Percentiles rank a stretch among this genome's conserved stretches.
Conservation (phyloP, 2,797 vertebrate species). For the Schizothorax lantsangensis region DNA sequence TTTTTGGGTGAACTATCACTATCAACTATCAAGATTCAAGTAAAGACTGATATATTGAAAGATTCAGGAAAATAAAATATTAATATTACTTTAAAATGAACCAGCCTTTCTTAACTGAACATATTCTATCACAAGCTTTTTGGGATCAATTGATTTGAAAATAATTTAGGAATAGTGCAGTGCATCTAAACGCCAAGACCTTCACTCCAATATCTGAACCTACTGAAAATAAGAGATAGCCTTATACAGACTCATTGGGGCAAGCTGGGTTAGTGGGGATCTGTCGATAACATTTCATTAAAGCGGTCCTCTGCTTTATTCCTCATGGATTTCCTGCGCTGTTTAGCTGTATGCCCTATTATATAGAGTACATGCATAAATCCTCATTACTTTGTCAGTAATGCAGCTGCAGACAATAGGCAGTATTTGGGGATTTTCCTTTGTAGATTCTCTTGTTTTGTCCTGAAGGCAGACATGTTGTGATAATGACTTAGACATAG, state of each 20-base stretch:
- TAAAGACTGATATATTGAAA: neutral
- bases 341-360: conserved; percentile 11
- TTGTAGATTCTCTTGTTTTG: conserved; percentile 24
- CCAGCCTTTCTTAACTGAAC: neutral
- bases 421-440: conserved; percentile 33
- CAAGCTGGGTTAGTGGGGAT: neutral
- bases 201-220: neutral
- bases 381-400: conserved; percentile 20
- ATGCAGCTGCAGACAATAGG: neutral
- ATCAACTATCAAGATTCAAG: neutral
- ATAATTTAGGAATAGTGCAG: neutral
- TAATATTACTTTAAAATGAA: neutral
- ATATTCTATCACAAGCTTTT: neutral
- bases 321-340: neutral
- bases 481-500: conserved; percentile 42
- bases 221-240: conserved; percentile 13
- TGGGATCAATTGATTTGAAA: neutral
- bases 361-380: conserved; percentile 1
- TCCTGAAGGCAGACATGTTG: conserved; percentile 36
- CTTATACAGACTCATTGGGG: neutral
- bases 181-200: neutral
- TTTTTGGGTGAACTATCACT: neutral
- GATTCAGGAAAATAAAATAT: neutral
- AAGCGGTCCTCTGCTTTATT: conserved; percentile 8
- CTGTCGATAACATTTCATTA: conserved; percentile 39